Percentiles rank a stretch among this genome's conserved stretches.
Evolutionary conservation across 2,113 vertebrate genomes (phyloP).

Genomic region (Macrotis lagotis): DNA sequence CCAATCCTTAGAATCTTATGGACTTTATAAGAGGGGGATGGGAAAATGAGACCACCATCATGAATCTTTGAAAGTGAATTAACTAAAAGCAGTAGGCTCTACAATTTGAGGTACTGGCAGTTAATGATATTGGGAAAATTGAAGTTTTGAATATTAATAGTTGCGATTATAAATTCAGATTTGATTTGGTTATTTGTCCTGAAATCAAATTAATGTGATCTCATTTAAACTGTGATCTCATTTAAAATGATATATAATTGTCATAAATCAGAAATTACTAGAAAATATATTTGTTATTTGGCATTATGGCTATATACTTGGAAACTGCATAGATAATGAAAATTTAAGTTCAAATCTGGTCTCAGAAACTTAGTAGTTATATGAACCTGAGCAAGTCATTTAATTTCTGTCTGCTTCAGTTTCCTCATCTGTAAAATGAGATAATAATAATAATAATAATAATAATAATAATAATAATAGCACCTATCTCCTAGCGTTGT

Average conservation of each 20-base stretch:
- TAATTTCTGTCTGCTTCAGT: neutral
- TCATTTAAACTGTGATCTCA: neutral
- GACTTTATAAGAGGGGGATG: neutral
- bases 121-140: neutral
- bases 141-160: neutral
- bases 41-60: neutral
- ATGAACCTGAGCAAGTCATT: neutral
- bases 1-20: too few species aligned
- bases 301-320: neutral
- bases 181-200: neutral
- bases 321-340: neutral
- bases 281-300: neutral
- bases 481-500: neutral
- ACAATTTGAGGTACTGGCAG: neutral
- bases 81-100: neutral
- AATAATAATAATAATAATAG: too few species aligned
- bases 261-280: neutral
- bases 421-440: neutral
- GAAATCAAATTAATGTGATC: neutral
- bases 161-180: neutral
- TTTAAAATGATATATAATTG: neutral
- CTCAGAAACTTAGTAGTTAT: neutral
- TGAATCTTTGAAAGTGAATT: neutral
- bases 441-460: too few species aligned
- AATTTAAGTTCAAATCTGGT: neutral